Percentiles rank a stretch among this genome's conserved stretches.
These are phyloP conservation scores for Peromyscus eremicus DNA, from an alignment of 2,797 vertebrate species.

Conservation along the genomic window DNA sequence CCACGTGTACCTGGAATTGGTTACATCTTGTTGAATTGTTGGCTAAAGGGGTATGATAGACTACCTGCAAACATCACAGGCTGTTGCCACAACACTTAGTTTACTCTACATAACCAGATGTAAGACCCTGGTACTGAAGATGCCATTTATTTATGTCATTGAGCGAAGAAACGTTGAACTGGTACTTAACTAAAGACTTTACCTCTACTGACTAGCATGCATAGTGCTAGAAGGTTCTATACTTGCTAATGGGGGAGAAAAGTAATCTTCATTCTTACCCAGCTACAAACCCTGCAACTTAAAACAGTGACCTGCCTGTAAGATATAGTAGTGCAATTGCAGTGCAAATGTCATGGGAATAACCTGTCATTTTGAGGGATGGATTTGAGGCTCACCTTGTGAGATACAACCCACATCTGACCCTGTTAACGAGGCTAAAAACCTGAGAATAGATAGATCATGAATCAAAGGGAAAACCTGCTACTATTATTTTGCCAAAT, in stretches of 20 bases:
- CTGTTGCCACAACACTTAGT: too few species aligned
- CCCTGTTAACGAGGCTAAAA: background rate
- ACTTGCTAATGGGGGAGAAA: background rate
- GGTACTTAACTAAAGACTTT: background rate
- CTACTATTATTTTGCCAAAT: background rate
- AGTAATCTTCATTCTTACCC: background rate
- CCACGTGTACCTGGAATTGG: too few species aligned
- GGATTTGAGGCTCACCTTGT: background rate
- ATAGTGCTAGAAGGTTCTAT: background rate
- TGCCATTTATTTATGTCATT: background rate
- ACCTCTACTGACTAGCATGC: background rate
- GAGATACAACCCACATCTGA: background rate
- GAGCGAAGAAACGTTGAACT: background rate
- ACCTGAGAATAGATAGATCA: background rate
- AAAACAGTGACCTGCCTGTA: background rate
- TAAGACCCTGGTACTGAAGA: background rate
- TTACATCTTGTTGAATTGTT: background rate
- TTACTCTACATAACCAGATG: background rate
- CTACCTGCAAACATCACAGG: background rate
- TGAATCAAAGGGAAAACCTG: background rate
- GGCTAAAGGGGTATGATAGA: background rate
- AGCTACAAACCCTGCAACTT: background rate
- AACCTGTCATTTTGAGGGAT: background rate
- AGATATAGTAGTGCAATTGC: too few species aligned
- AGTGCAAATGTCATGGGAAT: background rate